Percentiles rank a stretch among this genome's conserved stretches.
Evolutionary conservation across 2,797 vertebrate species (phyloP).

Genomic region (Helarctos malayanus): DNA sequence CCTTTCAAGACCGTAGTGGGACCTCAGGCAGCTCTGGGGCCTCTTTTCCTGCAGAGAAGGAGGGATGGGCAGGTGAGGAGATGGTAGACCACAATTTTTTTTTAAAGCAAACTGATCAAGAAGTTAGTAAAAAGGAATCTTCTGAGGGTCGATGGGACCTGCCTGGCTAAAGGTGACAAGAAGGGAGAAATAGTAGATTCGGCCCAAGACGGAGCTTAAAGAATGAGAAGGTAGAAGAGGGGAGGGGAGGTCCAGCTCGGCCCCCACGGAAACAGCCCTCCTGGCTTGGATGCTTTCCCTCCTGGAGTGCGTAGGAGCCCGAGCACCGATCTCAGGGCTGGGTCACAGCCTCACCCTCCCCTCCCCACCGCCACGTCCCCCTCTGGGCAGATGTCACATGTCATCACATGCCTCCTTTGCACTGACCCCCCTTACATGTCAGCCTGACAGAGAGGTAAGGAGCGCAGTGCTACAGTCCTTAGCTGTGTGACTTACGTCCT

Average conservation of each 20-base stretch:
- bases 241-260: neutral
- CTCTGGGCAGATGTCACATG: neutral
- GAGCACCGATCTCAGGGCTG: neutral
- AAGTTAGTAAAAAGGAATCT: neutral
- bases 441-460: neutral
- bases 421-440: neutral
- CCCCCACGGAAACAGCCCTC: neutral
- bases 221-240: neutral
- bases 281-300: accelerated
- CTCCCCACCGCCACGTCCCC: neutral
- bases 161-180: neutral
- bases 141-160: neutral
- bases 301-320: accelerated
- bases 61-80: neutral
- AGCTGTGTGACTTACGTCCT: neutral
- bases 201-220: neutral
- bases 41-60: neutral
- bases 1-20: neutral
- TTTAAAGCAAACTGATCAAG: neutral
- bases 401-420: neutral
- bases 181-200: neutral
- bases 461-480: neutral
- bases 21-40: neutral
- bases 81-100: neutral
- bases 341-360: neutral